phyloP scores from a whole-genome alignment of 2,888 invertebrate species.

The Chorisops tibialis region DNA sequence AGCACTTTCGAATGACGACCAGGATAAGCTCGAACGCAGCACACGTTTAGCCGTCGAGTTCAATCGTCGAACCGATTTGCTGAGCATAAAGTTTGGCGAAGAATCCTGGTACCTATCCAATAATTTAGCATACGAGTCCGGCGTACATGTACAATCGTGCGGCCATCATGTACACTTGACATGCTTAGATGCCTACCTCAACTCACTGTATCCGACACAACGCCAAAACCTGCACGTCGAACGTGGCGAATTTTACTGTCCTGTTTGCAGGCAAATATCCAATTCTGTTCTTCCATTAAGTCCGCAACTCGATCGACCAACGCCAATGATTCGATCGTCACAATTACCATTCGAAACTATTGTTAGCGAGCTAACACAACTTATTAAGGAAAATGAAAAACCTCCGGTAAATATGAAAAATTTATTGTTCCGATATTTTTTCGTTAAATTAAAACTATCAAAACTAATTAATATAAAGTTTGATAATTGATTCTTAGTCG shows the following conservation, averaged over 20 bases:
- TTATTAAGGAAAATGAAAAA: conserved; percentile 66
- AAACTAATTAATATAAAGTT: not conserved
- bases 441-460: not conserved
- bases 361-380: conserved; percentile 54
- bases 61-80: conserved; percentile 71
- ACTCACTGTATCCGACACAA: conserved; percentile 75
- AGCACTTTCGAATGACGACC: conserved; percentile 65
- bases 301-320: conserved; percentile 65
- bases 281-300: conserved; percentile 86
- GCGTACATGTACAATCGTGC: conserved; percentile 91
- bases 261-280: conserved; percentile 87
- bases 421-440: not conserved
- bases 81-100: conserved; percentile 74
- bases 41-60: conserved; percentile 72
- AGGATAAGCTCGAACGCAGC: conserved; percentile 56
- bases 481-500: too few relatives aligned
- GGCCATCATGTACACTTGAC: conserved; percentile 95
- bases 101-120: conserved; percentile 76
- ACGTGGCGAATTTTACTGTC: conserved; percentile 89
- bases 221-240: conserved; percentile 70
- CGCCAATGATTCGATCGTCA: conserved; percentile 62
- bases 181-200: conserved; percentile 88
- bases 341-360: conserved; percentile 49
- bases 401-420: conserved; percentile 57
- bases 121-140: conserved; percentile 84